Conservation (phyloP, 2,113 vertebrate species). For the Ctenomys sociabilis region DNA sequence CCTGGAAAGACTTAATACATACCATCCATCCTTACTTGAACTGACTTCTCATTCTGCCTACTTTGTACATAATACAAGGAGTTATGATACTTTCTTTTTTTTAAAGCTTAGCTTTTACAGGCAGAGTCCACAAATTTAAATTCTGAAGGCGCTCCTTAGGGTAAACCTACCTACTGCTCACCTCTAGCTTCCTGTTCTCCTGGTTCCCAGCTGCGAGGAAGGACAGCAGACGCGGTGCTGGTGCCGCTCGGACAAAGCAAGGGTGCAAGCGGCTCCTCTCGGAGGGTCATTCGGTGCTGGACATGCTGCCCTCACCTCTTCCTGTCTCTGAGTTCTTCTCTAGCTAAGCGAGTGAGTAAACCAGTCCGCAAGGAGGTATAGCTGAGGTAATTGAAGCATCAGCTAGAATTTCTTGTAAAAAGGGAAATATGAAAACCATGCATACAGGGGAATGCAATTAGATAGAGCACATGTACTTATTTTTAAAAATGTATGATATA, state of each 20-base stretch:
- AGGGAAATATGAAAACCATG: neutral
- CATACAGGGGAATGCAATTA: neutral
- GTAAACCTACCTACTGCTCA: neutral
- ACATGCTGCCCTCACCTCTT: neutral
- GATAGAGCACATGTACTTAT: neutral
- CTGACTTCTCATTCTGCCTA: neutral
- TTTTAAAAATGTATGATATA: neutral
- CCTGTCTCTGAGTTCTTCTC: neutral
- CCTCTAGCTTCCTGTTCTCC: neutral
- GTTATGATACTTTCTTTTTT: neutral
- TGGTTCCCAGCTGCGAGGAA: neutral
- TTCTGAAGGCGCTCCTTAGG: neutral
- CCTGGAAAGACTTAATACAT: neutral
- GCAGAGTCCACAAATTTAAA: neutral
- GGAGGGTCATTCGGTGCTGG: neutral
- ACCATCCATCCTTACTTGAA: neutral
- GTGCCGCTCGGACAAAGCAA: neutral
- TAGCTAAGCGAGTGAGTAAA: neutral
- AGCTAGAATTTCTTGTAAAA: neutral
- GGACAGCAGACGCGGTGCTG: neutral
- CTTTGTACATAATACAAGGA: neutral
- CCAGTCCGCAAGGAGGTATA: neutral
- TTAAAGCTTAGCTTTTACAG: neutral
- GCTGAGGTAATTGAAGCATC: neutral
- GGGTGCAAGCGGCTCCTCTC: neutral